Conservation (phyloP, 2,888 invertebrate species). For the Agrilus cyanescens region DNA sequence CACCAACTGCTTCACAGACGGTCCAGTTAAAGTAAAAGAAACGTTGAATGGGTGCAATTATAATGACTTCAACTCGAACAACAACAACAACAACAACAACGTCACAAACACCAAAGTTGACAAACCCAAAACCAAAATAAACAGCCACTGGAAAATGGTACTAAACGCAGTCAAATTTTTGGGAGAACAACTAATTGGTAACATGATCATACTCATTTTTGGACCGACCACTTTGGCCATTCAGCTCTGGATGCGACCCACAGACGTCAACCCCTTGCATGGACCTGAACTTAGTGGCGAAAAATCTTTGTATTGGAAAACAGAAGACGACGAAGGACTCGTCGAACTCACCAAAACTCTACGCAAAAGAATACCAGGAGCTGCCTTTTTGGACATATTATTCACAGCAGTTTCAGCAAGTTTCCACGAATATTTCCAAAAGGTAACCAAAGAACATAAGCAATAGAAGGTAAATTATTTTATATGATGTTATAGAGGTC, state of each 20-base stretch:
- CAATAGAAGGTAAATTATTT: not conserved
- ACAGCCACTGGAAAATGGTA: no score
- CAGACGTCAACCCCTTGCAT: slow-evolving; percentile 4
- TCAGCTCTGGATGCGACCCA: not conserved
- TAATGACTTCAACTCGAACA: no score
- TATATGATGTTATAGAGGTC: no score
- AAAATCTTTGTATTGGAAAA: not conserved
- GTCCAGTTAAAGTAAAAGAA: not conserved
- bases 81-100: no score
- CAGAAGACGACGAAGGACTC: not conserved
- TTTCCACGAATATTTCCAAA: slow-evolving; percentile 2
- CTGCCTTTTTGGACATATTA: slow-evolving; percentile 1
- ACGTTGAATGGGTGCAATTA: no score
- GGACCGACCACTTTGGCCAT: not conserved
- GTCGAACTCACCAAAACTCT: not conserved
- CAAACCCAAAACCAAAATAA: no score
- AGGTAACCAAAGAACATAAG: not conserved
- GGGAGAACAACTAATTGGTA: no score
- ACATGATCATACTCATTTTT: no score
- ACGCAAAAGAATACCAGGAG: not conserved
- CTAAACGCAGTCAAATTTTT: no score
- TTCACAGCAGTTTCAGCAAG: slow-evolving; percentile 1
- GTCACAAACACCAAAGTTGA: no score
- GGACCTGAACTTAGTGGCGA: not conserved
- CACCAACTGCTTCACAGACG: slow-evolving; percentile 2